Percentiles rank a stretch among this genome's conserved stretches.
Evolutionary conservation across 2,888 invertebrate species (phyloP).

Genomic region (Cenopis cana): DNA sequence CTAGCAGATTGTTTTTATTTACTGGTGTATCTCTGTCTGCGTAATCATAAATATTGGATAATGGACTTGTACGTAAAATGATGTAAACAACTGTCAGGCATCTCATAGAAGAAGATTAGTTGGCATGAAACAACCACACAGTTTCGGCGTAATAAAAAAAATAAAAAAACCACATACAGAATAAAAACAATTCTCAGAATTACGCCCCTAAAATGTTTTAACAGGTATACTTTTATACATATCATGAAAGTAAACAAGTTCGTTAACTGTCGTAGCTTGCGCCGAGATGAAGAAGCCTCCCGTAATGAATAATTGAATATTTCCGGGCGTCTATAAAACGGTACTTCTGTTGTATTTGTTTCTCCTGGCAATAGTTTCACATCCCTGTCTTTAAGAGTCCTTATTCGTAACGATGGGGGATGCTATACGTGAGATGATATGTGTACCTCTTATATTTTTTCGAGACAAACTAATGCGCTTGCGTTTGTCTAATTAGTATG

Average conservation of each 20-base stretch:
- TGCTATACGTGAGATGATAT: conserved; percentile 2
- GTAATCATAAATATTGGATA: no score
- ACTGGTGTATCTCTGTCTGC: no score
- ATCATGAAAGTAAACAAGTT: not conserved
- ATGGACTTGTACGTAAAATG: no score
- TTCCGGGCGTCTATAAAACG: conserved; percentile 13
- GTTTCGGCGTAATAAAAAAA: not conserved
- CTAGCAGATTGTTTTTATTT: no score
- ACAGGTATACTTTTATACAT: not conserved
- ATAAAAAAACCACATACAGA: not conserved
- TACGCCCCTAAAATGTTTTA: not conserved
- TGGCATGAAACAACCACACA: no score
- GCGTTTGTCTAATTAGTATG: no score
- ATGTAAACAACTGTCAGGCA: no score
- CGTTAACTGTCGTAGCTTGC: not conserved
- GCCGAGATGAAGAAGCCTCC: not conserved
- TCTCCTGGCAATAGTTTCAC: conserved; percentile 9
- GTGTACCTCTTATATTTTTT: no score
- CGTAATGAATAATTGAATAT: conserved; percentile 22
- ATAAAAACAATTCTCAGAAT: not conserved
- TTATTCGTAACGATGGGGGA: not conserved
- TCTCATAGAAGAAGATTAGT: not conserved
- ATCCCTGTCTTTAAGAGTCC: not conserved
- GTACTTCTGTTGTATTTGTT: conserved; percentile 9
- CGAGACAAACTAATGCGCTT: no score